These are phyloP conservation scores for Diarsia mendica DNA, from an alignment of 2,888 invertebrate genomes.

Conservation along the genomic window DNA sequence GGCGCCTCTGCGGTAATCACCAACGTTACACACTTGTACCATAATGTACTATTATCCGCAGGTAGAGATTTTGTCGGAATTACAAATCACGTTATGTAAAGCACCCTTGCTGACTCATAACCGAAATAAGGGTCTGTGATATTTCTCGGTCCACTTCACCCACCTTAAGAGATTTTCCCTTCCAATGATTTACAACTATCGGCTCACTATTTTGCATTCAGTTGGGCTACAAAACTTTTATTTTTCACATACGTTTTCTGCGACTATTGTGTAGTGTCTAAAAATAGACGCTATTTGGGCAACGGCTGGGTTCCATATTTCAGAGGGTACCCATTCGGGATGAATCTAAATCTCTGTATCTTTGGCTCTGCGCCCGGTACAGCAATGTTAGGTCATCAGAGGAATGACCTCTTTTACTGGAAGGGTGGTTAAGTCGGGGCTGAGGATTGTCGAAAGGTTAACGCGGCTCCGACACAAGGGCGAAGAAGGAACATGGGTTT, in stretches of 20 bases:
- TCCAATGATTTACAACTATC: constrained; percentile 45
- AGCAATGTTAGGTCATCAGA: constrained; percentile 73
- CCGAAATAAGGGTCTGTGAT: constrained; percentile 27
- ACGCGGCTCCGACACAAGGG: too few species aligned
- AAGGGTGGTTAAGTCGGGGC: constrained; percentile 55
- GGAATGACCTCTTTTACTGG: constrained; percentile 73
- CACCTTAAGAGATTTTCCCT: constrained; percentile 25
- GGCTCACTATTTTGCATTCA: constrained; percentile 47
- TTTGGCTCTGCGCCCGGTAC: constrained; percentile 78
- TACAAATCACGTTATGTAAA: constrained; percentile 30
- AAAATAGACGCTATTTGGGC: constrained; percentile 76
- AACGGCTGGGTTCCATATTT: constrained; percentile 78
- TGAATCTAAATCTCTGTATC: constrained; percentile 82
- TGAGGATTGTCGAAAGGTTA: too few species aligned
- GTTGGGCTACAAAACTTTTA: constrained; percentile 55
- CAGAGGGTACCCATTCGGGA: constrained; percentile 75
- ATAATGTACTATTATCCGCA: too few species aligned
- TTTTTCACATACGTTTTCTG: constrained; percentile 60
- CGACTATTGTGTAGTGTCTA: constrained; percentile 64
- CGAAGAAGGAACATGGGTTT: too few species aligned
- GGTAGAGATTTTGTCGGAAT: constrained; percentile 10
- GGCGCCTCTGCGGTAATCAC: too few species aligned
- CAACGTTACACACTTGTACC: too few species aligned
- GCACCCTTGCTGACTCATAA: constrained; percentile 26
- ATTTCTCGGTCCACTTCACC: constrained; percentile 36